Base-by-base conservation (phyloP, 1,140 invertebrate species). In the Babylonia areolata region DNA sequence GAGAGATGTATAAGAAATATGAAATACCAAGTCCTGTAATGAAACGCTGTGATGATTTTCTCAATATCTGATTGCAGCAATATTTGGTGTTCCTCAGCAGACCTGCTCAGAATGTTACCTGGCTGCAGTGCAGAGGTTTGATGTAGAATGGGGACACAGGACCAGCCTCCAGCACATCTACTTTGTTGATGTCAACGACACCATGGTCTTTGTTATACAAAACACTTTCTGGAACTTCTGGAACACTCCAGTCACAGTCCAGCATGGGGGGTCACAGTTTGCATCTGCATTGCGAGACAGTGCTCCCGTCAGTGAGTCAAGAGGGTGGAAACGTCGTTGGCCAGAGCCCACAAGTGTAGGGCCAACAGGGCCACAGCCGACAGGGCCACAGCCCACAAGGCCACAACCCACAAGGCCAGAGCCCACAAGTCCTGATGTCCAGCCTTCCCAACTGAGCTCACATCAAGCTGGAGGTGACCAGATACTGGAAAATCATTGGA, bases 1-100 rank as follows among this genome's bases (percentile, higher is more conserved):
- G n/a, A n/a, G n/a, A n/a, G n/a, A n/a, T n/a, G n/a, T n/a, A n/a
- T n/a, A n/a, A n/a, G n/a, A n/a, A n/a, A n/a, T n/a, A n/a, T n/a
- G n/a, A n/a, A n/a, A n/a, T n/a, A n/a, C n/a, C n/a, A 9, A 17
- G 46, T 51, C 46, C 46, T 51, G 2, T 51, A 17, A 51, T 0
- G 17, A 64, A 64, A 12, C 28, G 23, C 23, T 64, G 28, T 23
- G 28, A 23, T 23, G 23, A 64, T n/a, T 12, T 64, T 28, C 28
- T 64, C 15, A 20, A 23, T 64, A 23, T 64, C 58, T 64, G 58
- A 11, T 40, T 39, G 35, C 82, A 91, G 90, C 88, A 77, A 88
- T 89, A 31, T 90, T 88, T 91, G 81, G 85, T 40, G 87, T 88
- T 78, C 90, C 89, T 37, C 17, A 79, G 46, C 77, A 88, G 28